Evolutionary conservation across 2,888 invertebrate genomes (phyloP), one percentile per base, ranked within the genome.

Genomic region (Tetramorium bicarinatum): DNA sequence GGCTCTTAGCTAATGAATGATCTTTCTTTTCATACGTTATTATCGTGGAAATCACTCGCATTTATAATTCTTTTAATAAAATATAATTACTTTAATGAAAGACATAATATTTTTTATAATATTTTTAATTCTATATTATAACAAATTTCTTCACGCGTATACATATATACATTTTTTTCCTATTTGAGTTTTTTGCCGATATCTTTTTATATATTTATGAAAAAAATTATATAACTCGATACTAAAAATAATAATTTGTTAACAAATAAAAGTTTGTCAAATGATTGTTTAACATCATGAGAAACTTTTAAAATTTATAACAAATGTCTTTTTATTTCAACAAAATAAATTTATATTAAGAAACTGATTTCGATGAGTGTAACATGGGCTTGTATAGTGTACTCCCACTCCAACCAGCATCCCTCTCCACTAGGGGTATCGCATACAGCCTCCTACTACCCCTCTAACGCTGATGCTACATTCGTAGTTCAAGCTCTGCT

Each of bases 301-400:
- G 41, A 47, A 13, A 3, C 4, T 13, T 47, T 25, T 15, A 34
- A 59, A 38, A 21, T n/a, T 79, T 7, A 25, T 44, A 38, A 59
- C 6, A 41, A 8, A 29, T 13, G 13, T 25, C 2, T 49, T 49
- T 49, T 13, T 38, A 25, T 0, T 21, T 47, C 0, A 49, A 21
- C 44, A 59, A 59, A 80, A 71, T 62, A 80, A 83, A 80, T 0
- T 41, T 13, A 4, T 38, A 56, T 38, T 13, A n/a, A 21, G 49
- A 64, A 67, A 9, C 13, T 71, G 82, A 74, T 86, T 90, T 82
- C 86, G 90, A 77, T 38, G 87, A 83, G 90, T 89, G 92, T 92
- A 89, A 91, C 90, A 90, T 89, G 89, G 89, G 82, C 91, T 91
- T 91, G 91, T 91, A 91, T 86, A 83, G 82, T 21, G 61, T 29